Evolutionary conservation across 2,888 invertebrate species (phyloP), one percentile per base, ranked within the genome.

Genomic region (Monopis laevigella): DNA sequence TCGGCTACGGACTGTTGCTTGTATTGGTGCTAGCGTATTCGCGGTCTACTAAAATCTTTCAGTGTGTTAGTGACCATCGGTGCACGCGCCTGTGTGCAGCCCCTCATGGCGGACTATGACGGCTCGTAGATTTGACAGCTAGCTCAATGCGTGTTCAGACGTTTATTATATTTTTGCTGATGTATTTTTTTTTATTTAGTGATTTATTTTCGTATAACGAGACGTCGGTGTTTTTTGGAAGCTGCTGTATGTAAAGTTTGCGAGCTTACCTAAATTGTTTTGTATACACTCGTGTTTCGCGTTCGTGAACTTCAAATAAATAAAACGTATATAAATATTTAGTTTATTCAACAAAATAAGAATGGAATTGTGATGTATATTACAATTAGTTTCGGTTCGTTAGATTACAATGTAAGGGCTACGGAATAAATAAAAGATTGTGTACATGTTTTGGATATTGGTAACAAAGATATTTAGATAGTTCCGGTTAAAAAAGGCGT

Each of bases 81-180:
- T 62, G 67, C 65, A 69, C 69, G 73, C 49, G 59, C 41, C 52
- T 74, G 78, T 75, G 78, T 71, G 81, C 64, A 59, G 54, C 67
- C 70, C 72, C 75, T 78, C 78, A 78, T 80, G 75, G 75, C 80
- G 77, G 74, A 74, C 80, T 78, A 81, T 82, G 81, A 82, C 81
- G 81, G 80, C 69, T 71, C 78, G 81, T 82, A 81, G 81, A 81
- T 80, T 81, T 82, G 82, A 82, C 82, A 82, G 81, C 81, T 81
- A 78, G 78, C 78, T 80, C 78, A 82, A 81, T 78, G 78, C 78
- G 74, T 75, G 80, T 67, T 70, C 78, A 80, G 78, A 80, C 80
- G 80, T 80, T 72, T 69, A 75, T 77, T 75, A 77, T 61, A 73
- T 72, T 65, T 62, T 65, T 65, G 63, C 66, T 67, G 68, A 68